Evolutionary conservation across 2,113 vertebrate species (phyloP), one percentile per base, ranked within the genome.

Genomic region (Electrona antarctica): DNA sequence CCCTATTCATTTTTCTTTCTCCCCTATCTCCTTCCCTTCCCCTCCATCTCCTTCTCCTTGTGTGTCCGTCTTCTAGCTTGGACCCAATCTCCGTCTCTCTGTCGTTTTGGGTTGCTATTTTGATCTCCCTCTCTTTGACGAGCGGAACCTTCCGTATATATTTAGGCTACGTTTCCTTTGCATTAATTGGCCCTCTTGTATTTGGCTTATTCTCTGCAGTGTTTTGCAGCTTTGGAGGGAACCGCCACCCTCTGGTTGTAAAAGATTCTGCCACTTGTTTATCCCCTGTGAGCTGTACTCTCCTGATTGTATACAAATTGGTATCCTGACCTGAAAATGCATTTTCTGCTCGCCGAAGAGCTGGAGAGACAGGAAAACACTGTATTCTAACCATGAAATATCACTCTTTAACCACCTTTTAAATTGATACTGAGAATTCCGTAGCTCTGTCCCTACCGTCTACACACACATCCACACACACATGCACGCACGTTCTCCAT

Each of bases 91-190:
- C 29, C 21, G 7, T 28, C 28, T 52, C 62, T 60, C 10, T 8
- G 7, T 12, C 14, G 50, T 68, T 73, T 69, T 45, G 66, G 45
- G 2, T 48, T 64, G 62, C 76, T 10, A 55, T 79, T 90, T 89
- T 90, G 84, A 87, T 89, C 82, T 71, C 58, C 41, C 41, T 41
- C 83, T 64, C 69, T 76, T 72, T 76, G 78, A 80, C 78, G 74
- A 78, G 74, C 74, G 70, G 83, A 48, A 71, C 66, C 77, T 80
- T 67, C 70, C n/a, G 9, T 51, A 9, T 84, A 71, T 85, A 81
- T 81, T 79, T 82, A 81, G 73, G 61, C 73, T 41, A 59, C 46
- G 59, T 76, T 60, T 76, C 48, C 64, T 83, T 63, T 80, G 81
- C 77, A 72, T 84, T 87, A 85, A 83, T 83, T 88, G 79, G 68